Evolutionary conservation across 2,797 vertebrate genomes (phyloP).

Genomic region (Acipenser ruthenus): DNA sequence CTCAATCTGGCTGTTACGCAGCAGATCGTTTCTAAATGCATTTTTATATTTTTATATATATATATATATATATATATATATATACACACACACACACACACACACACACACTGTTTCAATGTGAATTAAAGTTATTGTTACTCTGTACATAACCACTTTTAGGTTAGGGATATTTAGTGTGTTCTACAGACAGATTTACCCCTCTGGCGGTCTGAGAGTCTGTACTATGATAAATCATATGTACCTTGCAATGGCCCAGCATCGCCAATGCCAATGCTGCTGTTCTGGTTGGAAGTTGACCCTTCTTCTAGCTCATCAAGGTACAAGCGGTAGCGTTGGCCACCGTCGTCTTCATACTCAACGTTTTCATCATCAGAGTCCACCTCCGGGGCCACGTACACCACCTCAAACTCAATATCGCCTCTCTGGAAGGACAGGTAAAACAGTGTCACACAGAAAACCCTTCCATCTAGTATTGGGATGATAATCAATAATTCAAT

Average conservation of each 20-base stretch:
- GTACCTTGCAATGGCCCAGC: constrained; percentile 75
- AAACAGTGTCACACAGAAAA: not conserved
- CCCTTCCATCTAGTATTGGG: too few species aligned
- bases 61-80: too few species aligned
- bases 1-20: too few species aligned
- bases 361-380: constrained; percentile 97
- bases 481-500: too few species aligned
- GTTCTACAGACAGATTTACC: not conserved
- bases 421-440: constrained; percentile 62
- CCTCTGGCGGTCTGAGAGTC: too few species aligned
- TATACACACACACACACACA: too few species aligned
- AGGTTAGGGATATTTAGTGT: not conserved
- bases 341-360: constrained; percentile 94
- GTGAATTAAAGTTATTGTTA: too few species aligned
- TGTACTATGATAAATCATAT: constrained; percentile 2
- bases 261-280: constrained; percentile 41
- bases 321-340: constrained; percentile 93
- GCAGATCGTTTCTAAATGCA: too few species aligned
- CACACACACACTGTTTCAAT: too few species aligned
- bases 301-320: constrained; percentile 88
- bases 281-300: constrained; percentile 50
- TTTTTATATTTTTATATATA: too few species aligned
- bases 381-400: constrained; percentile 95
- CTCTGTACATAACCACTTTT: too few species aligned
- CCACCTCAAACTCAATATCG: constrained; percentile 96